A percentile compares a stretch with the other conserved stretches of the same genome.
These are phyloP conservation scores for Diogma glabrata DNA, from an alignment of 2,888 invertebrate species.

Conservation along the genomic window DNA sequence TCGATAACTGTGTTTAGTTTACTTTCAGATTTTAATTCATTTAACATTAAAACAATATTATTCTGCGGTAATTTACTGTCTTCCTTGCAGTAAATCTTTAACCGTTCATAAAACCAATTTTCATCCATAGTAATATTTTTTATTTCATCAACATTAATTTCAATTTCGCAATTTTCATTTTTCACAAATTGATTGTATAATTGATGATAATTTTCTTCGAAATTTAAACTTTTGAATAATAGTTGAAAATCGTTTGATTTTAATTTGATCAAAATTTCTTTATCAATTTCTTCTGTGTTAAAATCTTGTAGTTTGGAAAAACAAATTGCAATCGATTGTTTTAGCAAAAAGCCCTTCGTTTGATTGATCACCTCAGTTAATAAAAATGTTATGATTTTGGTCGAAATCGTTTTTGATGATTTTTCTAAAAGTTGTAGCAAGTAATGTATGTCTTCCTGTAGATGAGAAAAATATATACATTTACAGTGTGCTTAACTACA, in stretches of 20 bases:
- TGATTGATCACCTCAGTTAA: background rate
- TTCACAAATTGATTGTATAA: background rate
- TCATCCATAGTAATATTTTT: slow-evolving; percentile 6
- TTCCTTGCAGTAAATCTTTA: slow-evolving; percentile 18
- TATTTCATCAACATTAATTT: background rate
- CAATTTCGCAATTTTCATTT: background rate
- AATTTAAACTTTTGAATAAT: background rate
- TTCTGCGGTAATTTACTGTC: slow-evolving; percentile 6
- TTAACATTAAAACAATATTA: slow-evolving; percentile 13
- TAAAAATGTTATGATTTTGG: background rate
- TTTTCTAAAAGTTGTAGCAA: slow-evolving; percentile 1
- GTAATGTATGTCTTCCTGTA: background rate
- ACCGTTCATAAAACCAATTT: slow-evolving; percentile 26
- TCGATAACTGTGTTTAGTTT: slow-evolving; percentile 39
- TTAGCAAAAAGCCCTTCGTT: background rate
- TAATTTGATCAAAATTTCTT: background rate
- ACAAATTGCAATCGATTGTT: background rate
- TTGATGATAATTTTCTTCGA: background rate
- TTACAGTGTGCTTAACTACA: too few relatives aligned
- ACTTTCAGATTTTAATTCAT: slow-evolving; percentile 33
- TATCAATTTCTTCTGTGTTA: background rate
- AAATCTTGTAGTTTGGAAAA: background rate
- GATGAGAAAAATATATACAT: background rate
- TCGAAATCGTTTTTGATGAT: background rate
- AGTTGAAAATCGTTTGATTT: background rate